Percentiles rank a stretch among this genome's conserved stretches.
Conservation (phyloP, 2,888 invertebrate species). For the Cetonia aurata region DNA sequence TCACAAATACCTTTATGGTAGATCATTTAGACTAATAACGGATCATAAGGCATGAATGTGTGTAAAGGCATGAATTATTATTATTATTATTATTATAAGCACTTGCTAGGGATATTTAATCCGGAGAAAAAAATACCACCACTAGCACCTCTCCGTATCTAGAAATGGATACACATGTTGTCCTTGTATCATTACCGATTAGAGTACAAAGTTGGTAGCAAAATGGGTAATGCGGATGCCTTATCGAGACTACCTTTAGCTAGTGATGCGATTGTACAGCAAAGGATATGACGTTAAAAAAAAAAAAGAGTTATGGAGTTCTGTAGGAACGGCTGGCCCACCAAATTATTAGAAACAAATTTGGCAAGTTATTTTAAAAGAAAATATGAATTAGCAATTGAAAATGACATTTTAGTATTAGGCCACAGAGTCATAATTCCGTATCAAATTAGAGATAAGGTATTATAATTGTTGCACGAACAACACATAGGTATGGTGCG, state of each 20-base stretch:
- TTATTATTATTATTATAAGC: no score
- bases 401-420: slow-evolving; percentile 3
- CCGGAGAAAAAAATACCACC: slow-evolving; percentile 47
- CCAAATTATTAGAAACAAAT: not conserved
- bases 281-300: not conserved
- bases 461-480: not conserved
- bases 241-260: slow-evolving; percentile 37
- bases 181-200: slow-evolving; percentile 27
- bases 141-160: slow-evolving; percentile 36
- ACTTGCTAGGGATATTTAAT: slow-evolving; percentile 50
- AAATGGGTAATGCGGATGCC: slow-evolving; percentile 20
- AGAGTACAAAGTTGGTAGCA: not conserved
- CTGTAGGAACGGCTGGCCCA: not conserved
- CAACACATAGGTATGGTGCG: not conserved
- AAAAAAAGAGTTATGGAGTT: not conserved
- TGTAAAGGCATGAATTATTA: no score
- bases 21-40: slow-evolving; percentile 48
- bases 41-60: no score
- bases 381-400: not conserved
- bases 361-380: no score
- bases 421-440: not conserved
- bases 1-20: slow-evolving; percentile 62
- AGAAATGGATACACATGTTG: slow-evolving; percentile 8
- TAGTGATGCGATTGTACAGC: not conserved
- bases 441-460: not conserved